Conservation (phyloP, 2,888 invertebrate genomes). For the Drosophila anomalata region DNA sequence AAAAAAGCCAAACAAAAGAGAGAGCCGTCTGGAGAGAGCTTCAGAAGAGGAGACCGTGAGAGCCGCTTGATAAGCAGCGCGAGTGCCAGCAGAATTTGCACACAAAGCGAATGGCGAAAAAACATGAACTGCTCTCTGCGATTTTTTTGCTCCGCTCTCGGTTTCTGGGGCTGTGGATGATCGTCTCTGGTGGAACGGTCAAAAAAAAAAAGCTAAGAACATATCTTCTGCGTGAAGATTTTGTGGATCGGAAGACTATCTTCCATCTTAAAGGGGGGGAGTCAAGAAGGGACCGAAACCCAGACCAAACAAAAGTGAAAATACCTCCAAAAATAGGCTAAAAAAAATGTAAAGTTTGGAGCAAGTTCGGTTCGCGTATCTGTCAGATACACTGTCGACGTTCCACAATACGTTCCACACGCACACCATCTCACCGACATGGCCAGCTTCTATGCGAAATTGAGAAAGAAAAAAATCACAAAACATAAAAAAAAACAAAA, state of each 20-base stretch:
- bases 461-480: slow-evolving; percentile 3
- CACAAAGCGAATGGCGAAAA: slow-evolving; percentile 71
- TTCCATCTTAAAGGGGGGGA: slow-evolving; percentile 22
- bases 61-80: slow-evolving; percentile 62
- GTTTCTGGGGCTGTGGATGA: slow-evolving; percentile 56
- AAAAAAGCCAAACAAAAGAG: slow-evolving; percentile 29
- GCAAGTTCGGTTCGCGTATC: slow-evolving; percentile 22
- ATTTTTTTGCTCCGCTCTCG: slow-evolving; percentile 17
- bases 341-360: slow-evolving; percentile 19
- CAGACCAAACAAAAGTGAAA: slow-evolving; percentile 56
- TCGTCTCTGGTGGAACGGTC: slow-evolving; percentile 56
- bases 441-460: slow-evolving; percentile 51
- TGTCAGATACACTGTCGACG: slow-evolving; percentile 66
- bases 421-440: slow-evolving; percentile 47
- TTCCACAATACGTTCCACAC: slow-evolving; percentile 81
- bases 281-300: slow-evolving; percentile 33
- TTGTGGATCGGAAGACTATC: slow-evolving; percentile 56
- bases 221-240: slow-evolving; percentile 57
- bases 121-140: slow-evolving; percentile 54
- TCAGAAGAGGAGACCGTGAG: slow-evolving; percentile 27
- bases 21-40: slow-evolving; percentile 28
- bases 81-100: slow-evolving; percentile 78
- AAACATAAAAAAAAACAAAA: slow-evolving; percentile 27
- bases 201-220: slow-evolving; percentile 44
- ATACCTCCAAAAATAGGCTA: slow-evolving; percentile 43